These are phyloP conservation scores for Cetonia aurata DNA, from an alignment of 2,888 invertebrate species.

Conservation along the genomic window DNA sequence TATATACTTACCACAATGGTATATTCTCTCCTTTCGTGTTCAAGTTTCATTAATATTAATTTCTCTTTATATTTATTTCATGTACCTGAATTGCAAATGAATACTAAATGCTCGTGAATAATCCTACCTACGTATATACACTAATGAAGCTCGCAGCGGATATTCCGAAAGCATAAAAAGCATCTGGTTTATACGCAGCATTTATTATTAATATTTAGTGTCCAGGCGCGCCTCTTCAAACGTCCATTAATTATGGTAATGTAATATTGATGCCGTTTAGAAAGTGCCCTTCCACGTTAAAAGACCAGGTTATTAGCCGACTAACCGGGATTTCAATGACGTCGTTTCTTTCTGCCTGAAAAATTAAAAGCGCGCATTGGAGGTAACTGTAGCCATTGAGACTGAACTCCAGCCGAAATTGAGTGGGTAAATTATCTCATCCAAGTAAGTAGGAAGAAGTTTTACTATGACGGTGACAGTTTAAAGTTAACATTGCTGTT, in stretches of 20 bases:
- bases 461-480: constrained; percentile 23
- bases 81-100: too few species aligned
- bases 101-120: too few species aligned
- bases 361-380: constrained; percentile 24
- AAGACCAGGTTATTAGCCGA: constrained; percentile 34
- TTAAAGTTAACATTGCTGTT: constrained; percentile 27
- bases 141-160: too few species aligned
- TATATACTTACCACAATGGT: too few species aligned
- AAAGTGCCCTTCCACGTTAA: constrained; percentile 19
- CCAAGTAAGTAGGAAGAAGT: constrained; percentile 15
- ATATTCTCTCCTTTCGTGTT: too few species aligned
- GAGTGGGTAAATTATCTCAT: constrained; percentile 22
- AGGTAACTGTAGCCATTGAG: background rate
- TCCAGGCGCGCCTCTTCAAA: constrained; percentile 4
- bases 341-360: constrained; percentile 18
- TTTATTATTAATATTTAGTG: constrained; percentile 23
- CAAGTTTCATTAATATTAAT: too few species aligned
- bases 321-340: constrained; percentile 32
- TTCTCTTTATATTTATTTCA: too few species aligned
- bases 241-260: constrained; percentile 21
- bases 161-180: too few species aligned
- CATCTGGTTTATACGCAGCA: too few species aligned
- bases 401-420: background rate
- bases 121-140: too few species aligned
- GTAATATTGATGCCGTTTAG: constrained; percentile 27